Evolutionary conservation across 37 sponge, comb jelly and placozoan species (phyloP), one percentile per base, ranked within the genome.

Genomic region (Cladorhizidae sp.): DNA sequence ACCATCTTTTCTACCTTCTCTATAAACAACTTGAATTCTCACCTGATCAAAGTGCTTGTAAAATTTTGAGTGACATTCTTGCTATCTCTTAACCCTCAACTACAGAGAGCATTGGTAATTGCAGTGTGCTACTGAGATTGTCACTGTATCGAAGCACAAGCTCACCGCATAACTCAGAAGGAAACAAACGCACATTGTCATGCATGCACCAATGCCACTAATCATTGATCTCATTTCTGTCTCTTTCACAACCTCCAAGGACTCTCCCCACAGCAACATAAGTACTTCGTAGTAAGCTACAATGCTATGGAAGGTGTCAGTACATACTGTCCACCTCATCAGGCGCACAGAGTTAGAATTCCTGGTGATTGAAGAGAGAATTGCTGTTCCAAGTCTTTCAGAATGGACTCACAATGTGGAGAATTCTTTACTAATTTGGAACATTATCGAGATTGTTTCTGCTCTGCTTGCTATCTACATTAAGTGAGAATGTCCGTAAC

Each of bases 401-500:
- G 54, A 52, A 15, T 52, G 54, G 15, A 18, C 11, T 52, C 54
- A 52, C 54, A 15, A 15, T 15, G 54, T 18, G 54, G 54, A 18
- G 54, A 52, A 18, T 52, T 18, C 11, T 52, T 52, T 52, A n/a
- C n/a, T n/a, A n/a, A n/a, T n/a, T 15, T 52, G 11, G 54, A 11
- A 52, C 54, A 52, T 18, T 15, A 52, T 52, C 54, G 11, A 52
- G 54, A 18, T 11, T 15, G 15, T 52, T 52, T 52, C 54, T 52
- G 15, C 11, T 52, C 54, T 18, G 15, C 15, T 15, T 52, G 54
- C 54, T 18, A 11, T 52, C 54, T 52, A 18, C 81, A 90, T 40
- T n/a, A n/a, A n/a, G n/a, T n/a, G n/a, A 85, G 90, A 18, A 85
- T 52, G 54, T 11, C 54, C 54, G 15, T 52, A 52, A 52, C 54